phyloP scores from a whole-genome alignment of 2,888 invertebrate species.

The Luperina nickerlii region DNA sequence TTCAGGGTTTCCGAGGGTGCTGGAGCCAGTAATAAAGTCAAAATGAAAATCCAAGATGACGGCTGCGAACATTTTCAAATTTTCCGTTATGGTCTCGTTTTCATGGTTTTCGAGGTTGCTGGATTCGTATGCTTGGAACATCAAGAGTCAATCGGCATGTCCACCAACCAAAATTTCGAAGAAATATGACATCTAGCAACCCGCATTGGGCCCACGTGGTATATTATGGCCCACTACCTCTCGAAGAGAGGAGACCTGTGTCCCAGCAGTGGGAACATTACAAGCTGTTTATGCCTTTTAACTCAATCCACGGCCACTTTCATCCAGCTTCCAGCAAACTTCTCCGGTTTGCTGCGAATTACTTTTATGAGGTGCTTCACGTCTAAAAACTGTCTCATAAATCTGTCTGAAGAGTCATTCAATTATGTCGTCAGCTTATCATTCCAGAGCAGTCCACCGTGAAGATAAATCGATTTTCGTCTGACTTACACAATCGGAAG shows the following conservation, averaged over 20 bases:
- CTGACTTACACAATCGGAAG: conserved; percentile 55
- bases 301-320: neutral
- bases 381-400: neutral
- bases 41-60: no score
- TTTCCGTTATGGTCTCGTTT: no score
- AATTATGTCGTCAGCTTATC: conserved; percentile 3
- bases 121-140: neutral
- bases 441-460: conserved; percentile 9
- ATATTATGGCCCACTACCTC: neutral
- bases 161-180: neutral
- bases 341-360: neutral
- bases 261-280: neutral
- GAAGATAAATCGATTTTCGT: conserved; percentile 46
- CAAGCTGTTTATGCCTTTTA: neutral
- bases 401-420: neutral
- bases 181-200: neutral
- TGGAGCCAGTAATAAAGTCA: no score
- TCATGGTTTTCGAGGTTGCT: no score
- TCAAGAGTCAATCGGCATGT: neutral
- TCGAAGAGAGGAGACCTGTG: no score
- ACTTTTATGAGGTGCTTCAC: neutral
- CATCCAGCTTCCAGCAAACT: neutral
- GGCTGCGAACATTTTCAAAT: no score
- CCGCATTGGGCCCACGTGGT: no score
- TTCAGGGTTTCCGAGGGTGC: no score